These are phyloP conservation scores for Lampris incognitus DNA, from an alignment of 2,113 vertebrate species.

Conservation along the genomic window DNA sequence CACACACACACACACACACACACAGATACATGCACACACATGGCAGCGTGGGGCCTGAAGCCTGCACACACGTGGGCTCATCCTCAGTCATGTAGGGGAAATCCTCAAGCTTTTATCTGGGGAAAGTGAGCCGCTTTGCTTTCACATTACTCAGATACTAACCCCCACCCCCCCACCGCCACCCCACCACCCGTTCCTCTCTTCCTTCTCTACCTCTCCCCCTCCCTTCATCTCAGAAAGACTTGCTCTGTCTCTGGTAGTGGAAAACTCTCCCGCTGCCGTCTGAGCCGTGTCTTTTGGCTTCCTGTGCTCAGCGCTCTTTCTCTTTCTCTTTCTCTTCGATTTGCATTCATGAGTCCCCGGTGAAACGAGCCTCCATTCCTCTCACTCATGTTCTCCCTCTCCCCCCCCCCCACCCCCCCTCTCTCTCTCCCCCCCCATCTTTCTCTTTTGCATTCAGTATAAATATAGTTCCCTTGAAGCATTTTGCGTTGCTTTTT, in stretches of 20 bases:
- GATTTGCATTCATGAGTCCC: conserved; percentile 66
- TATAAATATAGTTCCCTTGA: conserved; percentile 70
- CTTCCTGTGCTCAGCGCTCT: conserved; percentile 41
- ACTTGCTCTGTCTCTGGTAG: conserved; percentile 48
- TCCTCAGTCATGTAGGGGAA: conserved; percentile 15
- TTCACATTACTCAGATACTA: conserved; percentile 58
- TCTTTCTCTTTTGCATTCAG: conserved; percentile 31
- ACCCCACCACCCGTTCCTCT: conserved; percentile 37
- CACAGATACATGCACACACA: neutral
- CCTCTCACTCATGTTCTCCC: conserved; percentile 18
- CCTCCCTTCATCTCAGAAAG: conserved; percentile 56
- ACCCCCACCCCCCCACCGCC: conserved; percentile 28
- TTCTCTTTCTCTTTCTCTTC: conserved; percentile 40
- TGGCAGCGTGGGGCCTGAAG: too few relatives aligned
- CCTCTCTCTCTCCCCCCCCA: conserved; percentile 8
- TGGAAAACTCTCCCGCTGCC: conserved; percentile 45
- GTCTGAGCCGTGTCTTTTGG: neutral
- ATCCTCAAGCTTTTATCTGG: conserved; percentile 60
- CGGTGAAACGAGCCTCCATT: conserved; percentile 34
- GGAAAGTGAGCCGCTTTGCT: conserved; percentile 54
- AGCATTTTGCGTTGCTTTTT: conserved; percentile 48
- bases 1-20: conserved; percentile 4
- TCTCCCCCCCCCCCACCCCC: neutral
- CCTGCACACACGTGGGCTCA: neutral
- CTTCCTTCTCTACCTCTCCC: conserved; percentile 40